Base-by-base conservation (phyloP, 2,113 vertebrate genomes). In the Neomonachus schauinslandi region DNA sequence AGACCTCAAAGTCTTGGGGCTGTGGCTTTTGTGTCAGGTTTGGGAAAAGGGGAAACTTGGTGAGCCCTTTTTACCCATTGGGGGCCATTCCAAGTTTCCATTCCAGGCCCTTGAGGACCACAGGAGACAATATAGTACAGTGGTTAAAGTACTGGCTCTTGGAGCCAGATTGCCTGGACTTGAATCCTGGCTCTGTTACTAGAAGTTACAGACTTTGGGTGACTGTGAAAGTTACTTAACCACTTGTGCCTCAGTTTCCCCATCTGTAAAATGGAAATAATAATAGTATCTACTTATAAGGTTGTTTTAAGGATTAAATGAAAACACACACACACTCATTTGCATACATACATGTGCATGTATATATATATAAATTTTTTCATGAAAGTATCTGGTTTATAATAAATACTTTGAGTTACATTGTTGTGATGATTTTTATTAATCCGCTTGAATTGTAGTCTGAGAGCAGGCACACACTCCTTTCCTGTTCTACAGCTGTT, bases 111-210 rank as follows among this genome's bases (percentile, higher is more conserved):
- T 81, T n/a, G 7, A 36, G 22, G 46, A 33, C 61, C 49, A 85
- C 14, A 39, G 82, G 74, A 90, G 59, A 36, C 39, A 57, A 22
- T 31, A 46, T 0, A 89, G 39, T 28, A 22, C 12, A 46, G 36
- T 36, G 55, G 55, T 86, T 42, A 88, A 95, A 55, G 46, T 18
- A 65, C 4, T 65, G 21, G 76, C 1, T 71, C 15, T 36, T 26
- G 3, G 7, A 39, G 39, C 13, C 53, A 46, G 14, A 57, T 10
- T 80, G 36, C 36, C 55, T 77, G 67, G 67, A 77, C 51, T 67
- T 94, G 79, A 95, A 59, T 92, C 28, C 57, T 90, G 92, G 19
- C 21, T 85, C 61, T 87, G 31, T 89, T 89, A 55, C 12, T 77
- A 91, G n/a, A 82, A 83, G 55, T 42, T 77, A 63, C 0, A 95